These are phyloP conservation scores for Sminthurinus aureus DNA, from an alignment of 2,888 invertebrate genomes.

Conservation along the genomic window DNA sequence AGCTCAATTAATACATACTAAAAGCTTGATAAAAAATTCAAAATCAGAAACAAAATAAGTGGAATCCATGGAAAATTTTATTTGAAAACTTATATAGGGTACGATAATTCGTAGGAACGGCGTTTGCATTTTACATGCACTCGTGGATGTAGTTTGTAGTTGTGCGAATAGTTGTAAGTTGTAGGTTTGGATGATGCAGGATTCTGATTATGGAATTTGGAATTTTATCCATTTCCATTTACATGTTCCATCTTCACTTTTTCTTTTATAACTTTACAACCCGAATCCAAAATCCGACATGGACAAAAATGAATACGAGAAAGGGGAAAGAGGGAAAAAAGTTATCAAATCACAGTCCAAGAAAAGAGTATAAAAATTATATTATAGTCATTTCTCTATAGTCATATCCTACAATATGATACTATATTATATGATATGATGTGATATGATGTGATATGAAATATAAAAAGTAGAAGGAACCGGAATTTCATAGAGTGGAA, in stretches of 20 bases:
- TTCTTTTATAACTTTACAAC: not conserved
- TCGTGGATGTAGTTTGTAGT: too few species aligned
- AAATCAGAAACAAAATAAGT: too few species aligned
- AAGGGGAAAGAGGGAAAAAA: not conserved
- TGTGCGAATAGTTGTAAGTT: too few species aligned
- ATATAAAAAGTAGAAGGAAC: not conserved
- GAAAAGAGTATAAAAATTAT: not conserved
- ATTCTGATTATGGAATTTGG: not conserved
- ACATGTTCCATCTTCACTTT: not conserved
- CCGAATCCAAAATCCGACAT: not conserved
- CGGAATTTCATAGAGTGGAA: not conserved
- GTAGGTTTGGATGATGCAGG: too few species aligned
- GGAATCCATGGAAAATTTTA: too few species aligned
- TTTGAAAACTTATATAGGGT: too few species aligned
- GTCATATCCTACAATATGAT: not conserved
- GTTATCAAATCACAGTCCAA: not conserved
- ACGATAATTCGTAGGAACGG: too few species aligned
- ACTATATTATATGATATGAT: not conserved
- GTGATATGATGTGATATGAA: not conserved
- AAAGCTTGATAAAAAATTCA: too few species aligned
- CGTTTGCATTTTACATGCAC: too few species aligned
- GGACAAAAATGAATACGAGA: not conserved
- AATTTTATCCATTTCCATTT: not conserved
- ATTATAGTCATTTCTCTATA: not conserved
- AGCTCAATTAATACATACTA: too few species aligned